Conservation (phyloP, 2,888 invertebrate species). For the Patella caerulea region DNA sequence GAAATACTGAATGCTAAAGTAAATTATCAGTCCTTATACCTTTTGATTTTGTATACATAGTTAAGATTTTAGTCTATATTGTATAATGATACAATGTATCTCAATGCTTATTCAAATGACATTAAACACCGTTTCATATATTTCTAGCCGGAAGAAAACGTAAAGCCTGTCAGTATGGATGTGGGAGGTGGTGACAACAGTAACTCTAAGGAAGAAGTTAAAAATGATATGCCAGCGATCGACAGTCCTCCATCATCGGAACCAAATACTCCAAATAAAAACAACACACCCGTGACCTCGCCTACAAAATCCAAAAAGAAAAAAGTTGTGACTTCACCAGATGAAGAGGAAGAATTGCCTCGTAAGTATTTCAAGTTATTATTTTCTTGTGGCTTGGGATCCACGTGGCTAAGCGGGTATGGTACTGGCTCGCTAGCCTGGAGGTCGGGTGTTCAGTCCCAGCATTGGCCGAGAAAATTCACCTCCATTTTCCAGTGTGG, state of each 20-base stretch:
- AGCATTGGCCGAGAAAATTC: too few relatives aligned
- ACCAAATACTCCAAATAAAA: slow-evolving; percentile 1
- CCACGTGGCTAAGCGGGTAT: too few relatives aligned
- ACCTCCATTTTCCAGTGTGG: too few relatives aligned
- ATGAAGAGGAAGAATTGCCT: slow-evolving; percentile 46
- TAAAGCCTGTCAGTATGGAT: slow-evolving; percentile 39
- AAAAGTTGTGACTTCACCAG: slow-evolving; percentile 22
- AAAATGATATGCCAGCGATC: not conserved
- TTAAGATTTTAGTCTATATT: too few relatives aligned
- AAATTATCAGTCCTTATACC: too few relatives aligned
- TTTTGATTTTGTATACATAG: too few relatives aligned
- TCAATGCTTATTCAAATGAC: too few relatives aligned
- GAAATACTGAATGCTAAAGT: too few relatives aligned
- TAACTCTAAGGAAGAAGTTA: slow-evolving; percentile 41
- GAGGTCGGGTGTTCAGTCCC: too few relatives aligned
- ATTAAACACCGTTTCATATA: too few relatives aligned
- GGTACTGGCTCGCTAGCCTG: too few relatives aligned
- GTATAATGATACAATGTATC: too few relatives aligned
- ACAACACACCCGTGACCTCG: not conserved
- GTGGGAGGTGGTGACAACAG: slow-evolving; percentile 39
- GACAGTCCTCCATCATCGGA: not conserved
- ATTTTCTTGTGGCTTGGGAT: not conserved
- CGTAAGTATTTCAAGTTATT: slow-evolving; percentile 34
- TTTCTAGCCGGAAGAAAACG: slow-evolving; percentile 29
- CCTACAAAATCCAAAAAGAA: slow-evolving; percentile 24